Base-by-base conservation (phyloP, 2,888 invertebrate genomes). In the Caenorhabditis drosophilae region DNA sequence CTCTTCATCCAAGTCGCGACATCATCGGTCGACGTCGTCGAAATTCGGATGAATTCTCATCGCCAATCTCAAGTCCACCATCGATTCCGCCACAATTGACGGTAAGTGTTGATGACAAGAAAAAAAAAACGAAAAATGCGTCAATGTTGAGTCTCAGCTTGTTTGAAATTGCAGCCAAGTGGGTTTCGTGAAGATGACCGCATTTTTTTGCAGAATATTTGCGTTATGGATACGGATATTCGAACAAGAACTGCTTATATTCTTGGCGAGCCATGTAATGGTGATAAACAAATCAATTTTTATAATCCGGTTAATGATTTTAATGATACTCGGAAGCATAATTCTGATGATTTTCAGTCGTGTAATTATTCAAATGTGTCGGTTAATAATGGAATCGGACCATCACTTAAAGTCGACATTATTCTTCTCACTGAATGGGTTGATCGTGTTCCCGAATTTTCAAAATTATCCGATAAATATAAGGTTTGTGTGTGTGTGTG, bases 1-100 rank as follows among this genome's bases (percentile, higher is more conserved):
- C 73, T 11, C 67, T 73, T 1, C 70, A 73, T 31, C 73, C 73
- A 2, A 61, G 61, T 40, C 62, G 73, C 18, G 73, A 73, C 41
- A 55, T 63, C 11, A 73, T 73, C 23, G 73, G 73, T n/a, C 49
- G 66, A 6, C 63, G 73, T 12, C 48, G 57, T 2, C 58, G 62
- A 15, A 41, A 56, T 20, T 63, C 63, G 1, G 42, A 42, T 3
- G 59, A 67, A n/a, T n/a, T n/a, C 20, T 66, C 66, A 4, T 59
- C 61, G 3, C 67, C 56, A 16, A 56, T 57, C 26, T 59, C 58
- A 18, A 62, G 38, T 50, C 70, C 51, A 20, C 62, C 67, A 22
- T 57, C 61, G 15, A 48, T 62, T 22, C 51, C 56, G 7, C 44
- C 48, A 7, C 56, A 56, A 22, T 20, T 56, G 31, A 54, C 61